Base-by-base conservation (phyloP, 2,888 invertebrate species). In the Heliconius ethilla region DNA sequence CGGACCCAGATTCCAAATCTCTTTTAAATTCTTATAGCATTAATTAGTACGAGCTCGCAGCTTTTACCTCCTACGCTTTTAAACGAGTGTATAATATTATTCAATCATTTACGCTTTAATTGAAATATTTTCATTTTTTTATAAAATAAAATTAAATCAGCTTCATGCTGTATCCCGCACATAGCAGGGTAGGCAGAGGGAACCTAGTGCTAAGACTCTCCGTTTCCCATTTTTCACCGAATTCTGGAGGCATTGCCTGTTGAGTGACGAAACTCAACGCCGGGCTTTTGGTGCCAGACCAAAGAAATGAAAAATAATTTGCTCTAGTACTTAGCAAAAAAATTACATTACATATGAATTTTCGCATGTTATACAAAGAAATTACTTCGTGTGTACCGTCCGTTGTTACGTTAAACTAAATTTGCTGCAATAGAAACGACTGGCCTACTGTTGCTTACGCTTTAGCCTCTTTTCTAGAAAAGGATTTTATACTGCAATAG, bases 401-500 rank as follows among this genome's bases (percentile, higher is more conserved):
- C 82, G 80, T 66, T 73, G 81, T 84, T 83, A 82, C 82, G 82
- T 82, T 83, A 83, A 81, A 81, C 78, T 79, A 82, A 83, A 78
- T 82, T 80, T 81, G 81, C 82, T 81, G 82, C 82, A 80, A 80
- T 78, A 81, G 78, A 73, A 81, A 81, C 82, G 73, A 33, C 67
- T 67, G 59, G 29, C 40, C 40, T 25, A 73, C 80, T 82, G 80
- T 82, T 79, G 82, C 72, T 82, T 80, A 84, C 83, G 83, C 83
- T 84, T 84, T 84, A 13, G 83, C 76, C 82, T 80, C 81, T 82
- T 83, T 82, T 83, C 83, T 83, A 83, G 76, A 81, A 67, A n/a
- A 74, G 67, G 59, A 77, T 74, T 69, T 74, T 79, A 81, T 65
- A 70, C 37, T 75, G 55, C 55, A 75, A 69, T 69, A 55, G 59